These are phyloP conservation scores for Microcaecilia unicolor DNA, from an alignment of 2,797 vertebrate genomes.

Conservation along the genomic window DNA sequence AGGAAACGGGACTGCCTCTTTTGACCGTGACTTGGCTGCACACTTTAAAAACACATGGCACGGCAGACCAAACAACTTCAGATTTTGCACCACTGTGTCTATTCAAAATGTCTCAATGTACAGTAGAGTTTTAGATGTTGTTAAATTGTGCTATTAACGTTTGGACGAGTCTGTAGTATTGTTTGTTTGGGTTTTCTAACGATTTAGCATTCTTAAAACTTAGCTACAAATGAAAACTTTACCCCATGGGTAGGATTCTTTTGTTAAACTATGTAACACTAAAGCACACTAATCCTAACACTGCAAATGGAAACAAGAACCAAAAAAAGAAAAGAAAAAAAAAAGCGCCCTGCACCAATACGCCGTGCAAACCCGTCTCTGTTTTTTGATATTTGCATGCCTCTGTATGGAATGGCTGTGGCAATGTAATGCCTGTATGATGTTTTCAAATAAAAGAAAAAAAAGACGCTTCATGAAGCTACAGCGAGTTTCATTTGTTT, in stretches of 20 bases:
- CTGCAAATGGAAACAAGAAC: constrained; percentile 48
- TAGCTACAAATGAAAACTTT: constrained; percentile 60
- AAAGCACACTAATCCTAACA: constrained; percentile 62
- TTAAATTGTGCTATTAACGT: constrained; percentile 72
- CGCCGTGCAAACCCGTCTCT: constrained; percentile 44
- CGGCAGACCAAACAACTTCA: constrained; percentile 40
- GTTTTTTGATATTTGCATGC: constrained; percentile 76
- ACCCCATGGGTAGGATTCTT: constrained; percentile 69
- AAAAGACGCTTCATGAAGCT: constrained; percentile 68
- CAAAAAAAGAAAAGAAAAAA: constrained; percentile 55
- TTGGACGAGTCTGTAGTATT: constrained; percentile 58
- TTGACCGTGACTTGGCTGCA: constrained; percentile 16
- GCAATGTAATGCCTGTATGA: constrained; percentile 73
- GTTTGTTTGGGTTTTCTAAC: constrained; percentile 41
- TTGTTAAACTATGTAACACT: constrained; percentile 54
- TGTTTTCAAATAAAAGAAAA: constrained; percentile 81
- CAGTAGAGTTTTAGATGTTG: constrained; percentile 66
- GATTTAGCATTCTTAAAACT: constrained; percentile 47
- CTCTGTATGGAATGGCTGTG: constrained; percentile 70
- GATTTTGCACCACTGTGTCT: constrained; percentile 52
- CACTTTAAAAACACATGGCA: constrained; percentile 15
- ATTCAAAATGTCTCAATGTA: constrained; percentile 54
- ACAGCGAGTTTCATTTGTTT: constrained; percentile 23
- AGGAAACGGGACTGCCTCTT: constrained; percentile 27
- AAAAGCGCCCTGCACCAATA: constrained; percentile 39